Base-by-base conservation (phyloP, 2,797 vertebrate species). In the Peromyscus aztecus region DNA sequence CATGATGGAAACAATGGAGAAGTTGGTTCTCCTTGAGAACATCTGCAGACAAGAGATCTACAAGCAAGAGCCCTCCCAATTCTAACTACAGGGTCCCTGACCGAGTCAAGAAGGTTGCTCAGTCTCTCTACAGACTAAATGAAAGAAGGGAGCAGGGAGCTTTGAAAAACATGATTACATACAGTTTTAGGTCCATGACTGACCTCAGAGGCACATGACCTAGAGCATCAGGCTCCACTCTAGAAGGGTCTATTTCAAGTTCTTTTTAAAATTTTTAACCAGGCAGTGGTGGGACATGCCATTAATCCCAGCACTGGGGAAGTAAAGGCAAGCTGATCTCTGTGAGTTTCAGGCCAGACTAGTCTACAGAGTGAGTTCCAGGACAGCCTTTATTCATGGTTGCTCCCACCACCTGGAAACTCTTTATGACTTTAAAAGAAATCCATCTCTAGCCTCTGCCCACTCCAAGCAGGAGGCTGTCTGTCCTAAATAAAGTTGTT, bases 171-270 rank as follows among this genome's bases (percentile, higher is more conserved):
- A 61, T 31, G 13, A 31, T 14, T 13, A 27, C 59, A 61, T 14
- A 61, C 24, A 40, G 77, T 78, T 34, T 55, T 12, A 80, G 34
- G 69, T 46, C 6, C 6, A 73, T 46, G 55, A 84, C 76, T 11
- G 29, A 49, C 29, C 59, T 65, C 61, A n/a, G 1, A 43, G 85
- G 12, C 10, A 27, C 40, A 27, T 55, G 23, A 16, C 5, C 40
- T 3, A 1, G 11, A 75, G 34, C 4, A 63, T 17, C n/a, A 14
- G 1, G 9, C 9, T 24, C 11, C 0, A n/a, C 17, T 61, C 21
- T 46, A 24, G 2, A 61, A n/a, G 43, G 31, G 13, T 13, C 29
- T 23, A 61, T 24, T 61, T 78, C 75, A 31, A 85, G 61, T 1
- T 65, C 11, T 40, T 17, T 29, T 31, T 21, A 65, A 67, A 40